These are phyloP conservation scores for Ichneumoninae sp. DNA, from an alignment of 2,888 invertebrate species.

Conservation along the genomic window DNA sequence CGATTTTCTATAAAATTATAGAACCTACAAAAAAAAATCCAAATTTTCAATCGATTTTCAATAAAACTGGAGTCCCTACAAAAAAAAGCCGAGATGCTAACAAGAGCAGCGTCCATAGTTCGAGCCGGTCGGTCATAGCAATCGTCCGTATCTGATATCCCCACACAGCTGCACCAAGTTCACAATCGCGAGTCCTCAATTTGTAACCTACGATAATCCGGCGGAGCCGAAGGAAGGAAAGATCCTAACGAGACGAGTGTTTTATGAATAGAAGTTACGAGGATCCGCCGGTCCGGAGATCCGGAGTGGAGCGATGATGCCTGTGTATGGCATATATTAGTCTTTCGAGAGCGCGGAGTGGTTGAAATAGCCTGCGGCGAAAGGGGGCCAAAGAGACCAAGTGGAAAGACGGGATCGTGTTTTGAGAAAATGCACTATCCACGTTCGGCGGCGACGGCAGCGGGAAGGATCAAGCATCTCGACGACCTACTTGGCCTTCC, in stretches of 20 bases:
- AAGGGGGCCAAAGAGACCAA: neutral
- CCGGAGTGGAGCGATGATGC: conserved; percentile 22
- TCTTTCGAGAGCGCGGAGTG: conserved; percentile 13
- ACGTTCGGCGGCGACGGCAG: conserved; percentile 41
- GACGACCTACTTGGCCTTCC: conserved; percentile 59
- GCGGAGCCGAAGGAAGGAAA: neutral
- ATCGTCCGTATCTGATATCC: neutral
- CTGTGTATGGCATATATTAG: conserved; percentile 18
- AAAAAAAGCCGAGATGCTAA: too few species aligned
- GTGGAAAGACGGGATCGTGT: conserved; percentile 54
- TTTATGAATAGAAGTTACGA: conserved; percentile 51
- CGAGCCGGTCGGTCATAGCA: too few species aligned
- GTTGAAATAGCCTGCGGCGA: conserved; percentile 28
- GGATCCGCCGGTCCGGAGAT: neutral
- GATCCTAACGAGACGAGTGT: conserved; percentile 48
- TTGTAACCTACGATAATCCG: neutral
- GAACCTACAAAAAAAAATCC: too few species aligned
- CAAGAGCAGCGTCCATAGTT: too few species aligned
- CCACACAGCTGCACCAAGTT: too few species aligned
- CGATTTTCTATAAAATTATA: too few species aligned
- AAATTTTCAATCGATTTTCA: too few species aligned
- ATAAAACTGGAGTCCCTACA: too few species aligned
- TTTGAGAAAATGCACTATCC: conserved; percentile 63
- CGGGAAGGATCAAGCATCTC: conserved; percentile 61
- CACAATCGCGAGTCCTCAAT: neutral